phyloP scores from a whole-genome alignment of 2,888 invertebrate genomes.

The Himalopsyche tibetana region DNA sequence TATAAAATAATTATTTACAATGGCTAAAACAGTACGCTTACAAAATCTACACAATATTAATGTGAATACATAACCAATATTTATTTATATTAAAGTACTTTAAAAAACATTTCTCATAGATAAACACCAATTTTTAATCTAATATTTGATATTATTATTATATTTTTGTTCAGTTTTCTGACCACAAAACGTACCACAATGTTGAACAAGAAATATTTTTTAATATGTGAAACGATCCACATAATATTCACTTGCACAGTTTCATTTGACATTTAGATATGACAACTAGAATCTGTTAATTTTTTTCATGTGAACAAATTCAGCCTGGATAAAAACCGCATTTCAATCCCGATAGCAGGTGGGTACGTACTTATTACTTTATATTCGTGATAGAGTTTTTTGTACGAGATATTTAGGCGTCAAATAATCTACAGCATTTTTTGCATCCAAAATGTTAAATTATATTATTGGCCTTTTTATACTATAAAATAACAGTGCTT shows the following conservation, averaged over 20 bases:
- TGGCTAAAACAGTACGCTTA: no score
- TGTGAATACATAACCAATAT: no score
- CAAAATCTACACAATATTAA: no score
- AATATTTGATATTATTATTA: no score
- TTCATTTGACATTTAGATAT: slow-evolving; percentile 18
- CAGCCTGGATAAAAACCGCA: background rate
- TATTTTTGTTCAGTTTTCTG: no score
- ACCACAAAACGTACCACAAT: no score
- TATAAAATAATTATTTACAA: no score
- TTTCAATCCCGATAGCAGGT: slow-evolving; percentile 14
- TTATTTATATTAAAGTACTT: no score
- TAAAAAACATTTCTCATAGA: no score
- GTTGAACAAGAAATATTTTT: no score
- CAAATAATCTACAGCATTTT: slow-evolving; percentile 16
- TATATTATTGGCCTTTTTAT: background rate
- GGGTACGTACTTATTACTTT: background rate
- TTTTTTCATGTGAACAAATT: slow-evolving; percentile 3
- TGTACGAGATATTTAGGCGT: background rate
- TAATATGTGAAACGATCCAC: background rate
- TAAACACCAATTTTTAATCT: no score
- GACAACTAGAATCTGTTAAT: background rate
- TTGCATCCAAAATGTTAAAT: background rate
- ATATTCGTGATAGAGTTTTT: slow-evolving; percentile 1
- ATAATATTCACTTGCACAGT: background rate
- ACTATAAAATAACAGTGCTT: background rate